These are phyloP conservation scores for Drosophila eugracilis DNA, from an alignment of 1,140 invertebrate genomes.

Conservation along the genomic window DNA sequence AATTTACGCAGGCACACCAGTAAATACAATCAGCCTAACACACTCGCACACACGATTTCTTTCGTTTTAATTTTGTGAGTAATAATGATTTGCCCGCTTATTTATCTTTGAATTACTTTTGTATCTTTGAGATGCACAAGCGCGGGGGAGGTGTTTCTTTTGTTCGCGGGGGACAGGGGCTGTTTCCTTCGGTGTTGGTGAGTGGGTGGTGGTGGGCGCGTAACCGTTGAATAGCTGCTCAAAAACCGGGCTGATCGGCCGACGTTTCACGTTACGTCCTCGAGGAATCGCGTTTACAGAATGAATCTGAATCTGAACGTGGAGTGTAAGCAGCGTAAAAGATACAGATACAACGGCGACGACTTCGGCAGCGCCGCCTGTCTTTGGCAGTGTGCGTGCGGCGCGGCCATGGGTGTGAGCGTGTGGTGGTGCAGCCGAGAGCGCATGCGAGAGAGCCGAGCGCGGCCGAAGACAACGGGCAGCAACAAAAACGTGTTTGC, in stretches of 20 bases:
- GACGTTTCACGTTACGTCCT: slow-evolving; percentile 85
- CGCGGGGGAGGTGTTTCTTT: slow-evolving; percentile 11
- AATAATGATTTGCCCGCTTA: slow-evolving; percentile 32
- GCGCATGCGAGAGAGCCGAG: slow-evolving; percentile 77
- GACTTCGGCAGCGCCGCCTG: slow-evolving; percentile 32
- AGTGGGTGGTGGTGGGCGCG: slow-evolving; percentile 34
- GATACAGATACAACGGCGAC: slow-evolving; percentile 71
- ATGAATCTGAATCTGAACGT: slow-evolving; percentile 85
- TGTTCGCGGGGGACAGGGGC: neutral
- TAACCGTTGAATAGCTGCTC: slow-evolving; percentile 71
- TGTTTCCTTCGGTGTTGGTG: slow-evolving; percentile 2
- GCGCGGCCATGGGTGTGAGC: slow-evolving; percentile 17
- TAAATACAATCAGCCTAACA: slow-evolving; percentile 46
- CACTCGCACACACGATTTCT: neutral
- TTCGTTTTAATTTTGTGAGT: neutral
- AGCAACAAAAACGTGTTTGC: slow-evolving; percentile 82
- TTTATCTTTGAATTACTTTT: slow-evolving; percentile 38
- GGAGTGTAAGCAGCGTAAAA: slow-evolving; percentile 84
- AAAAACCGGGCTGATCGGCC: slow-evolving; percentile 78
- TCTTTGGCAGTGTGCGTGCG: slow-evolving; percentile 36
- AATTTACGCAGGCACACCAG: slow-evolving; percentile 73
- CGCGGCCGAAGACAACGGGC: slow-evolving; percentile 49
- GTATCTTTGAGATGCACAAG: slow-evolving; percentile 39
- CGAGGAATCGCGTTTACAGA: slow-evolving; percentile 85
- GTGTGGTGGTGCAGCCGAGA: slow-evolving; percentile 63